phyloP scores from a whole-genome alignment of 2,797 vertebrate species.

The Myioborus miniatus region DNA sequence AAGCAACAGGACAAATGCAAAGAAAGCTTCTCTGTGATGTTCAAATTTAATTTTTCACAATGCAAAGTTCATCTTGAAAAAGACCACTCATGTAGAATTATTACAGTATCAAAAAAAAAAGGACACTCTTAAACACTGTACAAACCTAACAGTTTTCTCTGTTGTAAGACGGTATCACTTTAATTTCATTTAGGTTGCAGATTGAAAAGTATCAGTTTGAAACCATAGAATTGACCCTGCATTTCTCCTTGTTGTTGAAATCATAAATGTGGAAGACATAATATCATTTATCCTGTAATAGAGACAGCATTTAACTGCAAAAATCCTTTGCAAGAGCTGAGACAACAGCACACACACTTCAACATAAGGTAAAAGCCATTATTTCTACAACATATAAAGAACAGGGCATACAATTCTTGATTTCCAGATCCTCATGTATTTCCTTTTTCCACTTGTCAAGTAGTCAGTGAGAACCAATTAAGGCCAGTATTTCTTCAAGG shows the following conservation, averaged over 20 bases:
- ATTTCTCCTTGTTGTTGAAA: not conserved
- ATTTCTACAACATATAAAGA: not conserved
- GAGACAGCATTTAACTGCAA: not conserved
- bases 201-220: not conserved
- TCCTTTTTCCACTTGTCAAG: not conserved
- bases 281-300: not conserved
- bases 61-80: not conserved
- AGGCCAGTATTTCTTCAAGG: not conserved
- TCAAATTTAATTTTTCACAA: not conserved
- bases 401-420: not conserved
- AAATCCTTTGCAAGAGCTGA: not conserved
- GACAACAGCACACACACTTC: not conserved
- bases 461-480: not conserved
- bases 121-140: not conserved
- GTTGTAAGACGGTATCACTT: not conserved
- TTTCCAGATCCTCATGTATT: not conserved
- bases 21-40: not conserved
- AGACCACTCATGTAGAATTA: not conserved
- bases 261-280: not conserved
- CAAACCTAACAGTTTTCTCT: not conserved
- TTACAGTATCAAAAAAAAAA: not conserved
- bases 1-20: not conserved
- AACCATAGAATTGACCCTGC: not conserved
- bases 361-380: not conserved
- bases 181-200: not conserved